Percentiles rank a stretch among this genome's conserved stretches.
These are phyloP conservation scores for Spilogale gracilis DNA, from an alignment of 2,113 vertebrate species.

Conservation along the genomic window DNA sequence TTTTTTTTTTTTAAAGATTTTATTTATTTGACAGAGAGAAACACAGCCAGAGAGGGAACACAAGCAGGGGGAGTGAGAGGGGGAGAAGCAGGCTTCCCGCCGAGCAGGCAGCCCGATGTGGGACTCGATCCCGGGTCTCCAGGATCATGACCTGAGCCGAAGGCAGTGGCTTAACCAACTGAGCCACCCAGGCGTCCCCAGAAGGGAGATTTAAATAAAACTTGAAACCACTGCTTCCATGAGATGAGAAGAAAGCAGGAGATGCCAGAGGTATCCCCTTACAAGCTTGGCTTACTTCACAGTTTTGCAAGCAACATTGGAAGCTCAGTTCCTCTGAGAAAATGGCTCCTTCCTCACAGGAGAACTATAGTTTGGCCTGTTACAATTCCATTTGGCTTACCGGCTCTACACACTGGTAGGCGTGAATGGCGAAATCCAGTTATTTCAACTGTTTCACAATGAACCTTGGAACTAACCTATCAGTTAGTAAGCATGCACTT, in stretches of 20 bases:
- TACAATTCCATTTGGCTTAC: neutral
- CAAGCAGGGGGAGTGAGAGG: too few relatives aligned
- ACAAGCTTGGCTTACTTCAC: neutral
- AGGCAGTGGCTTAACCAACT: too few relatives aligned
- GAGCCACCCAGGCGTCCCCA: too few relatives aligned
- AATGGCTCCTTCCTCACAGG: neutral
- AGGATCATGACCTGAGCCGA: too few relatives aligned
- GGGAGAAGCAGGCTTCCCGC: too few relatives aligned
- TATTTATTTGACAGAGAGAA: too few relatives aligned
- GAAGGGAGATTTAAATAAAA: neutral
- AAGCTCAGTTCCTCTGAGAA: neutral
- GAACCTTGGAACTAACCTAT: neutral
- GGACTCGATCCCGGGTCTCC: too few relatives aligned
- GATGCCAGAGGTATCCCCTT: neutral
- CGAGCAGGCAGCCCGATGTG: too few relatives aligned
- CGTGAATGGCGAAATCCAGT: neutral
- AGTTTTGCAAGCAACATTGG: neutral
- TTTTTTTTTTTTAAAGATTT: too few relatives aligned
- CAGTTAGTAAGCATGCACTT: neutral
- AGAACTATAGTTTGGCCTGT: neutral
- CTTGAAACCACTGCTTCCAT: neutral
- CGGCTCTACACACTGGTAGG: neutral
- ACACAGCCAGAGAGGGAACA: too few relatives aligned
- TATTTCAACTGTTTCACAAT: neutral
- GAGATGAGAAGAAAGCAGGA: neutral